Evolutionary conservation across 2,113 vertebrate genomes (phyloP), one percentile per base, ranked within the genome.

Genomic region (Empidonax traillii): DNA sequence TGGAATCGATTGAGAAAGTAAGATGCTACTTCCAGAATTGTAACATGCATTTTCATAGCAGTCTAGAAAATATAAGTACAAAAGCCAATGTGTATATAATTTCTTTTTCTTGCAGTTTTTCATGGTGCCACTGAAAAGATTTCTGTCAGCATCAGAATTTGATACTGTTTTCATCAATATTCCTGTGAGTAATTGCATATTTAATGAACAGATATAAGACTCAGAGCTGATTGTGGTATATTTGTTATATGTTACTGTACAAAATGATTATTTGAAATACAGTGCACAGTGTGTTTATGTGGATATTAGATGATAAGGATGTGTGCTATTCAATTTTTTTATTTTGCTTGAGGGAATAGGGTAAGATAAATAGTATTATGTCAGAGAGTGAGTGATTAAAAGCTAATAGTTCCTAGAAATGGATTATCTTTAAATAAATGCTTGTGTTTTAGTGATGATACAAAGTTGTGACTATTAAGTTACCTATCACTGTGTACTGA

Each of bases 1-100:
- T 99, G 98, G 99, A 99, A 93, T 99, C 99, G 1, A 99, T 99
- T 83, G 99, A 99, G 96, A 99, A 99, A 97, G 99, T 99, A 96
- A 96, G 98, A 78, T 85, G 3, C 44, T 49, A 43, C 44, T 79
- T 74, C 33, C 0, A 58, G 43, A 63, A 41, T 53, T 41, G 9
- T 41, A 78, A 28, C 7, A 12, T 51, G 14, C 2, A 3, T 89
- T 82, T 90, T 67, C 72, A 10, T 58, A 62, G 30, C 47, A 35
- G 33, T 41, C 69, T 74, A 56, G 66, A 74, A 53, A 55, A 68
- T 49, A 33, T 33, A 43, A 73, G 46, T 62, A 20, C 43, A 37
- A 18, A 55, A 59, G 31, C 68, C 10, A 11, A 30, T 72, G 4
- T 53, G n/a, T 62, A 16, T 75, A 7, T 47, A 24, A 39, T 85